Evolutionary conservation across 2,888 invertebrate genomes (phyloP).

Genomic region (Stenodera caucasica): DNA sequence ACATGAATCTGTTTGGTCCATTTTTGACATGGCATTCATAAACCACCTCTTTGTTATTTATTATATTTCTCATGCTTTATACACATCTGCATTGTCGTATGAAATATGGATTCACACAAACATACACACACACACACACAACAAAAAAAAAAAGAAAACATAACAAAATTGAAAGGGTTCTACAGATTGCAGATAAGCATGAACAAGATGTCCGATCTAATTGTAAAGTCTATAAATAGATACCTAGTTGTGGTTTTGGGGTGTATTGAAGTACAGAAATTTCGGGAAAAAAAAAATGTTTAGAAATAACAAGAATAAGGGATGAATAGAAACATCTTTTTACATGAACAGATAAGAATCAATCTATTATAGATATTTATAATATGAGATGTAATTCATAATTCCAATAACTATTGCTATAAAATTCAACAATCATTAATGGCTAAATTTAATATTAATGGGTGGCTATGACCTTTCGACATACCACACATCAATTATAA

Average conservation of each 20-base stretch:
- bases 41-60: conserved; percentile 7
- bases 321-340: no score
- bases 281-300: not conserved
- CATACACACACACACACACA: not conserved
- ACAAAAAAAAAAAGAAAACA: not conserved
- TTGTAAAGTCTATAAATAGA: conserved; percentile 6
- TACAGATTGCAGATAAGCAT: conserved; percentile 40
- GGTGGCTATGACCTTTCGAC: not conserved
- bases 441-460: not conserved
- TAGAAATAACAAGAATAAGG: no score
- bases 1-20: conserved; percentile 29
- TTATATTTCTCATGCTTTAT: not conserved
- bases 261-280: not conserved
- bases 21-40: conserved; percentile 14
- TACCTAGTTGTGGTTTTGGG: not conserved
- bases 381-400: no score
- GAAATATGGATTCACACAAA: conserved; percentile 3
- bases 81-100: conserved; percentile 9
- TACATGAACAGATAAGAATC: no score
- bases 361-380: no score
- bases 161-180: conserved; percentile 41
- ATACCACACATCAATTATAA: not conserved
- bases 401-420: no score
- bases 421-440: not conserved
- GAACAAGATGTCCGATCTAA: conserved; percentile 33